phyloP scores from a whole-genome alignment of 2,113 vertebrate species.

The Gallinago undulata region DNA sequence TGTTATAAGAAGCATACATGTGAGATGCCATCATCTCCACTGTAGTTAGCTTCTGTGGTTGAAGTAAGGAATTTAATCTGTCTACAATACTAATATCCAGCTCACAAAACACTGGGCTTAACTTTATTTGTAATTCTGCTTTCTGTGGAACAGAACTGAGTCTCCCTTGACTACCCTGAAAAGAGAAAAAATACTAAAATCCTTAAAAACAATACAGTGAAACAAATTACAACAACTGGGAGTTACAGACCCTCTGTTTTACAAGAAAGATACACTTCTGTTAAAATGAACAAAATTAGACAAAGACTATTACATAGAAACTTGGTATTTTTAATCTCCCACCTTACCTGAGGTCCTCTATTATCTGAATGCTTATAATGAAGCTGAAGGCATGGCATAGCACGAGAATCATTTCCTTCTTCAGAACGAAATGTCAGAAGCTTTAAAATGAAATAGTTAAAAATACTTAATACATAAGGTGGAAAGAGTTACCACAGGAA shows the following conservation, averaged over 20 bases:
- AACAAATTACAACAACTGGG: background rate
- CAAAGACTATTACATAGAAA: background rate
- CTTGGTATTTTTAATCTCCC: background rate
- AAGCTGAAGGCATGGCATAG: conserved; percentile 86
- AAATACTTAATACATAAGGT: background rate
- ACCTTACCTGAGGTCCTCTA: conserved; percentile 90
- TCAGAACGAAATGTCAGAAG: conserved; percentile 87
- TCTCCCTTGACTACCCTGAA: conserved; percentile 89
- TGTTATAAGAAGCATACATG: conserved; percentile 96
- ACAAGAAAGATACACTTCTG: background rate
- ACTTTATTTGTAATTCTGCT: conserved; percentile 90
- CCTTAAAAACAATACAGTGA: background rate
- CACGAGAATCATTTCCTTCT: conserved; percentile 64
- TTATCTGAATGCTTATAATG: conserved; percentile 92
- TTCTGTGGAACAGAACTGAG: conserved; percentile 90
- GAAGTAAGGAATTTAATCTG: conserved; percentile 94
- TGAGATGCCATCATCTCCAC: conserved; percentile 96
- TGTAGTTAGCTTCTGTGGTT: conserved; percentile 90
- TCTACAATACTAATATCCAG: conserved; percentile 98
- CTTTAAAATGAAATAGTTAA: conserved; percentile 69
- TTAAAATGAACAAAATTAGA: background rate
- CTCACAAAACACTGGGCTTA: conserved; percentile 85
- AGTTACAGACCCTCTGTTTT: background rate
- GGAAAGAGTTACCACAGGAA: background rate
- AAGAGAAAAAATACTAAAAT: background rate